Conservation (phyloP, 2,888 invertebrate genomes). For the Amphipyra berbera region DNA sequence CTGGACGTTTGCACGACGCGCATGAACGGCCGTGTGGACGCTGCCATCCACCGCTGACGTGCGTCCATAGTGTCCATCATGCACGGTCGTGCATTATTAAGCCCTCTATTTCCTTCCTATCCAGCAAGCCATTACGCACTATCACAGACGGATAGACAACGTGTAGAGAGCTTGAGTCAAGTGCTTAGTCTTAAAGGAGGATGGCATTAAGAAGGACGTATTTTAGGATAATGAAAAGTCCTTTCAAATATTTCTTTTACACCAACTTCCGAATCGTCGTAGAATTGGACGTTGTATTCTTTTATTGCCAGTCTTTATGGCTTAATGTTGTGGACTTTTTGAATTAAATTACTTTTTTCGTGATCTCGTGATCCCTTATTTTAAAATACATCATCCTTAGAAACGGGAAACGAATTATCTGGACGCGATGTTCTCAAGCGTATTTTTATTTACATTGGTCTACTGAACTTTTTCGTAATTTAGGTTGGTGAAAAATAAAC, state of each 20-base stretch:
- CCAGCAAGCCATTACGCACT: too few relatives aligned
- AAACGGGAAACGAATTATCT: constrained; percentile 35
- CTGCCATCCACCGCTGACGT: too few relatives aligned
- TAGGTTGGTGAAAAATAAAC: constrained; percentile 14
- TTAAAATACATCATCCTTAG: constrained; percentile 34
- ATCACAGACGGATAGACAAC: too few relatives aligned
- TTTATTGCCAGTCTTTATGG: constrained; percentile 50
- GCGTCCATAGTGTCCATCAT: too few relatives aligned
- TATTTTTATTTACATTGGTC: constrained; percentile 16
- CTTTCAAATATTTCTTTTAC: constrained; percentile 11
- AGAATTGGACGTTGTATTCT: constrained; percentile 38
- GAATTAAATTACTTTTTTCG: constrained; percentile 51
- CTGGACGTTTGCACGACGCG: too few relatives aligned
- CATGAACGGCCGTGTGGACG: too few relatives aligned
- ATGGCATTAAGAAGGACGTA: too few relatives aligned
- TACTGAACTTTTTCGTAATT: constrained; percentile 1
- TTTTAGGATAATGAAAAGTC: constrained; percentile 11
- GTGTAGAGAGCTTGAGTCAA: too few relatives aligned
- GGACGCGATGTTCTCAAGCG: constrained; percentile 8
- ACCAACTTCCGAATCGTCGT: constrained; percentile 34
- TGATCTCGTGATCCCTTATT: constrained; percentile 45
- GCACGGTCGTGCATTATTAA: too few relatives aligned
- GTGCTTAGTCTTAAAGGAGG: too few relatives aligned
- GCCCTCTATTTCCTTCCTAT: too few relatives aligned
- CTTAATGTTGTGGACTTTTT: constrained; percentile 49